Evolutionary conservation across 2,888 invertebrate genomes (phyloP).

Genomic region (Opisthograptis luteolata): DNA sequence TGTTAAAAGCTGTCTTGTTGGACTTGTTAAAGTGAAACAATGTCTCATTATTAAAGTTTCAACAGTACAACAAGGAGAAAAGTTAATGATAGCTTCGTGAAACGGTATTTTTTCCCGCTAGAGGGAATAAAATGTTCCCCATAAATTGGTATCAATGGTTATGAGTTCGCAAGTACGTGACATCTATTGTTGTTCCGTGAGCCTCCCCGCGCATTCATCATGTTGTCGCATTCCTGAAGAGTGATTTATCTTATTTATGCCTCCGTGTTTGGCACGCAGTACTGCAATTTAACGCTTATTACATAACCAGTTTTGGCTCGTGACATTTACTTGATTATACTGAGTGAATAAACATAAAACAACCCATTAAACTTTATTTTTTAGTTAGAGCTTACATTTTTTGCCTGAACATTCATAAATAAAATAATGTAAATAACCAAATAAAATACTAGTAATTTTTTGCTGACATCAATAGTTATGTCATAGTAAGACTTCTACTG

Average conservation of each 20-base stretch:
- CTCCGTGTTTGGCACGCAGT: slow-evolving; percentile 4
- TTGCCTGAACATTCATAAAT: too few species aligned
- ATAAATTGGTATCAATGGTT: slow-evolving; percentile 73
- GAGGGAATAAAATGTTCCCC: slow-evolving; percentile 55
- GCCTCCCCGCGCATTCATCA: slow-evolving; percentile 59
- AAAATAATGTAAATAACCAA: too few species aligned
- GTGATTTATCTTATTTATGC: slow-evolving; percentile 30
- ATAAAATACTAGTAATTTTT: too few species aligned
- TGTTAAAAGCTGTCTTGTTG: too few species aligned
- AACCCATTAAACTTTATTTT: too few species aligned
- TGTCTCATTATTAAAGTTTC: slow-evolving; percentile 11
- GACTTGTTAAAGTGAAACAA: too few species aligned
- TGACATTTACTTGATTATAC: neutral
- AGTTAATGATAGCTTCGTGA: slow-evolving; percentile 17
- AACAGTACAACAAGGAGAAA: slow-evolving; percentile 13
- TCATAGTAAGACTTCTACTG: too few species aligned
- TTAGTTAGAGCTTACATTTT: too few species aligned
- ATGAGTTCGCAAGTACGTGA: slow-evolving; percentile 73
- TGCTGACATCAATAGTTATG: too few species aligned
- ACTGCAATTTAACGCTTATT: slow-evolving; percentile 12
- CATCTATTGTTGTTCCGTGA: slow-evolving; percentile 62
- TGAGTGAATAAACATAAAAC: too few species aligned
- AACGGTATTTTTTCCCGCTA: slow-evolving; percentile 15
- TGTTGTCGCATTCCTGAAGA: slow-evolving; percentile 46
- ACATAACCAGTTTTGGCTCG: neutral